Evolutionary conservation across 1,140 invertebrate genomes (phyloP).

Genomic region (silkworm (Bombyx mori)): DNA sequence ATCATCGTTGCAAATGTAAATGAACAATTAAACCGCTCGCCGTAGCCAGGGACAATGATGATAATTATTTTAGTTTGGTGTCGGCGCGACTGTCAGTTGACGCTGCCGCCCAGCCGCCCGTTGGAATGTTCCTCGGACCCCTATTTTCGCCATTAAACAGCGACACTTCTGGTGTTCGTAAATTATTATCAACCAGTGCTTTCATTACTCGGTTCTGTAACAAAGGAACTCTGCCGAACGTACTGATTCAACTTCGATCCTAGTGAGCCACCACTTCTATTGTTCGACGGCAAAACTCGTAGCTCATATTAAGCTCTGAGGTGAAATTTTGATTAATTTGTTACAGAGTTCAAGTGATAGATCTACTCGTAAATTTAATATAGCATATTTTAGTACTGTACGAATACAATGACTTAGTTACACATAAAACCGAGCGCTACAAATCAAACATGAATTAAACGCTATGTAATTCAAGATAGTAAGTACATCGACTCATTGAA

Average conservation of each 20-base stretch:
- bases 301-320: conserved; percentile 60
- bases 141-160: conserved; percentile 64
- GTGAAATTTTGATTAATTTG: conserved; percentile 69
- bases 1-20: conserved; percentile 70
- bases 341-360: conserved; percentile 34
- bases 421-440: too few species aligned
- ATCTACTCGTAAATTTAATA: too few species aligned
- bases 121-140: conserved; percentile 65
- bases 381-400: too few species aligned
- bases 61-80: conserved; percentile 71
- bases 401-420: too few species aligned
- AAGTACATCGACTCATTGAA: too few species aligned
- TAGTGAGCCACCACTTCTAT: conserved; percentile 49
- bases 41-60: conserved; percentile 66
- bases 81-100: conserved; percentile 56
- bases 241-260: conserved; percentile 62
- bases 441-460: too few species aligned
- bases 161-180: conserved; percentile 70
- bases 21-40: conserved; percentile 70
- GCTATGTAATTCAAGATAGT: too few species aligned
- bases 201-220: conserved; percentile 64
- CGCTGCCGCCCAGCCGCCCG: conserved; percentile 28
- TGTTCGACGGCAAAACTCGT: conserved; percentile 55
- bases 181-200: conserved; percentile 68
- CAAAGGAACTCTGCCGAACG: conserved; percentile 64